Conservation (phyloP, 2,888 invertebrate species). For the Germaria angustata region DNA sequence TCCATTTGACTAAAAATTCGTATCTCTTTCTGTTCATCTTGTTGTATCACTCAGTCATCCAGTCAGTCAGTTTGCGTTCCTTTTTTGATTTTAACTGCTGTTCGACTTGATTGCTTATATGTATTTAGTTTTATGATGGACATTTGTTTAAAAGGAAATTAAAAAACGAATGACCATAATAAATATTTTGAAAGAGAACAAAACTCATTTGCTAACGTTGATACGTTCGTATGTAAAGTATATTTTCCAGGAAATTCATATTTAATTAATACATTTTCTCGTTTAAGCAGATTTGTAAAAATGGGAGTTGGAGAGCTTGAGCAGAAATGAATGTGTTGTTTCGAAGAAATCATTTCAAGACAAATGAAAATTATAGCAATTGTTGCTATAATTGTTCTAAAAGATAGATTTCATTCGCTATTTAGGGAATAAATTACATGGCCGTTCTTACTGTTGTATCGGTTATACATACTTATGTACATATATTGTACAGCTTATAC, state of each 20-base stretch:
- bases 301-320: neutral
- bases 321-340: neutral
- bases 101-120: constrained; percentile 59
- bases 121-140: constrained; percentile 63
- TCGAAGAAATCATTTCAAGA: neutral
- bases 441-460: no score
- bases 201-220: neutral
- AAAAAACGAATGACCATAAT: constrained; percentile 43
- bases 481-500: no score
- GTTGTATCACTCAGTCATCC: constrained; percentile 12
- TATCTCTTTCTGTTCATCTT: constrained; percentile 37
- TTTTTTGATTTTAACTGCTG: constrained; percentile 49
- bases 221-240: constrained; percentile 14
- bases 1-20: constrained; percentile 29
- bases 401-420: no score
- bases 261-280: constrained; percentile 29
- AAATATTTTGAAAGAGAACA: constrained; percentile 24
- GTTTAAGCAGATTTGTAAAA: constrained; percentile 4
- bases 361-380: neutral
- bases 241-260: constrained; percentile 48
- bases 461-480: no score
- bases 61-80: neutral
- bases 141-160: constrained; percentile 61
- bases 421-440: no score
- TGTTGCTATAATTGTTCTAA: neutral